Evolutionary conservation across 2,888 invertebrate species (phyloP).

Genomic region (Macaria liturata): DNA sequence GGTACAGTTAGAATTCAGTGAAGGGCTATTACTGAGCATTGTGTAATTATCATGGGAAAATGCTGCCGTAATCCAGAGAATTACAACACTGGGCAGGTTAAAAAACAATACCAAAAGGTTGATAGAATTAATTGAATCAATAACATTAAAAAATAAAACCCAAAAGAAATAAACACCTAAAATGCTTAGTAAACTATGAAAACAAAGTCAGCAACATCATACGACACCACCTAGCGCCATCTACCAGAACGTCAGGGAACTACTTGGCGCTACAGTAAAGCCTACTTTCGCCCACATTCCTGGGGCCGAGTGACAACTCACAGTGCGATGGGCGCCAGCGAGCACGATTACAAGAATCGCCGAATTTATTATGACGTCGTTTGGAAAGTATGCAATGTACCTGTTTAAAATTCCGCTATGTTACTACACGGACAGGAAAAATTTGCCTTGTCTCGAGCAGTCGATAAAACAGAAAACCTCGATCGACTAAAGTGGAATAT

Average conservation of each 20-base stretch:
- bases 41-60: conserved; percentile 49
- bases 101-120: too few relatives aligned
- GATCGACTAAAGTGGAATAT: neutral
- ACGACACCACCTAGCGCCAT: conserved; percentile 45
- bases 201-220: conserved; percentile 4
- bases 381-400: conserved; percentile 66
- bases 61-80: conserved; percentile 16
- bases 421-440: conserved; percentile 38
- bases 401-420: conserved; percentile 67
- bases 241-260: conserved; percentile 39
- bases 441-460: conserved; percentile 21
- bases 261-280: conserved; percentile 2
- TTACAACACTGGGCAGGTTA: conserved; percentile 3
- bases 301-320: conserved; percentile 31
- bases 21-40: conserved; percentile 49
- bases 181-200: conserved; percentile 3
- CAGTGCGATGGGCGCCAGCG: conserved; percentile 33
- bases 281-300: conserved; percentile 2
- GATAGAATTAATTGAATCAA: too few relatives aligned
- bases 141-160: too few relatives aligned
- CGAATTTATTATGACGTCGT: conserved; percentile 73
- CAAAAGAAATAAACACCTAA: too few relatives aligned
- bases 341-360: conserved; percentile 47
- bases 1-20: conserved; percentile 51
- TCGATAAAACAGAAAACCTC: conserved; percentile 38